Conservation (phyloP, 2,797 vertebrate genomes). For the Acrossocheilus wenchowensis region DNA sequence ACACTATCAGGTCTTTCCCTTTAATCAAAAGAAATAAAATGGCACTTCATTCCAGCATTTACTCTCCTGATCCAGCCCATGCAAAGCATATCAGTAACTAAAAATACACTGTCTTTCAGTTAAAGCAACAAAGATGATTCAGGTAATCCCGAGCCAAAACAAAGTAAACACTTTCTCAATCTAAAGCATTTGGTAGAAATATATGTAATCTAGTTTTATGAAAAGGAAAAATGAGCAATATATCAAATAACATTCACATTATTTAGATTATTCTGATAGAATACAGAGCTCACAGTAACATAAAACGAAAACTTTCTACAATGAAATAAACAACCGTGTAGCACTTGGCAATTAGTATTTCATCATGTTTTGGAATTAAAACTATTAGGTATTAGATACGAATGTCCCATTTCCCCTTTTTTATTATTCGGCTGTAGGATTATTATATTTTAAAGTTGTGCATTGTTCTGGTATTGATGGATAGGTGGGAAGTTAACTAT, state of each 20-base stretch:
- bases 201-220: no score
- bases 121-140: no score
- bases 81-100: neutral
- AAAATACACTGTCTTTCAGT: no score
- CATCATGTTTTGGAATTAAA: neutral
- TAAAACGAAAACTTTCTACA: neutral
- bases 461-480: neutral
- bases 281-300: neutral
- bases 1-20: neutral
- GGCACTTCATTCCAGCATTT: neutral
- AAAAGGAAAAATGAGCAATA: no score
- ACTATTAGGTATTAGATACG: neutral
- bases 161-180: no score
- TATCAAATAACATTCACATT: no score
- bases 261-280: no score
- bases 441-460: neutral
- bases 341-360: neutral
- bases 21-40: neutral
- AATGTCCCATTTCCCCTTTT: neutral
- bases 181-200: no score
- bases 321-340: neutral
- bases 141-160: no score
- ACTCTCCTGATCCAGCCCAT: neutral
- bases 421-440: no score
- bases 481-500: neutral